Evolutionary conservation across 1,140 invertebrate genomes (phyloP), one percentile per base, ranked within the genome.

Genomic region (Aphaenogaster ashmeadi): DNA sequence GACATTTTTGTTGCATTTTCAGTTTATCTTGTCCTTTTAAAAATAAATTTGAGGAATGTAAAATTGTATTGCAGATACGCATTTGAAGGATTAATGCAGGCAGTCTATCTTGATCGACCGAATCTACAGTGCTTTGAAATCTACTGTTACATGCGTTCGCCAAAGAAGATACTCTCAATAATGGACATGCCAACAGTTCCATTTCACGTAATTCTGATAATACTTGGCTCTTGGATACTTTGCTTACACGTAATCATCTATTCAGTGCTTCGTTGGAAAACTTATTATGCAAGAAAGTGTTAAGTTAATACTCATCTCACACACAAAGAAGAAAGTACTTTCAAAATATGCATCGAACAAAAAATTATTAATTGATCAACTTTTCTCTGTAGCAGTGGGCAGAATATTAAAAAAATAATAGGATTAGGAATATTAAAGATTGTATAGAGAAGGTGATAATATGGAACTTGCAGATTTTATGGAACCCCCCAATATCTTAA

Each of bases 31-130:
- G 60, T 56, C 62, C 47, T 44, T 78, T 18, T 3, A 36, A 3
- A n/a, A n/a, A n/a, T 15, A 27, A 38, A 66, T 15, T 47, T 1
- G 6, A 62, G 58, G 21, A 54, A 54, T 11, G 0, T n/a, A 11
- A 27, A 27, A 96, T 91, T 94, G 96, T 83, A 93, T 96, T 90
- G 77, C 36, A 95, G 95, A 18, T 98, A 98, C 75, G 96, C 97
- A 0, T 98, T 98, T 91, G 98, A 98, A 94, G 97, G 97, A 3
- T 95, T 97, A 1, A 93, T 98, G 44, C 96, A 98, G 88, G 96
- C 97, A 1, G 96, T 98, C 3, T 99, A 98, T 92, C 97, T 97
- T 2, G 94, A 97, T 75, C 95, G 98, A 60, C 90, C 92, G 6
- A 94, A 94, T 47, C 91, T 98, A 47, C 91, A 96, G 0, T 98